Percentiles rank a stretch among this genome's conserved stretches.
These are phyloP conservation scores for Forbesichthys agassizii DNA, from an alignment of 2,113 vertebrate genomes.

Conservation along the genomic window DNA sequence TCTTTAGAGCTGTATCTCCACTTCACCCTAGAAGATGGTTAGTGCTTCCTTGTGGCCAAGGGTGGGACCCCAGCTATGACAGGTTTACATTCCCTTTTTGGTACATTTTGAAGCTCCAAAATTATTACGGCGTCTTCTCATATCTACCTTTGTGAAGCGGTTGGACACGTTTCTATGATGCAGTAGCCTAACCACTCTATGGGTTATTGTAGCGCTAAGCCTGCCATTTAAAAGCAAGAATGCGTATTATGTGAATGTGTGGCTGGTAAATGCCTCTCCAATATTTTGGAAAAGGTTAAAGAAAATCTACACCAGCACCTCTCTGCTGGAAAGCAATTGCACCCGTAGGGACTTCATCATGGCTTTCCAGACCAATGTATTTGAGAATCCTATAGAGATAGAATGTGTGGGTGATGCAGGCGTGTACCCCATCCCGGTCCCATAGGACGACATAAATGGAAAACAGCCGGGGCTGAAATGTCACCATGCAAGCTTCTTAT, in stretches of 20 bases:
- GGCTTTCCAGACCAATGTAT: conserved; percentile 27
- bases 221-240: not conserved
- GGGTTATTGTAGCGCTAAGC: not conserved
- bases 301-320: not conserved
- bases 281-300: not conserved
- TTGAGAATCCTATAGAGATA: conserved; percentile 18
- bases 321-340: conserved; percentile 6
- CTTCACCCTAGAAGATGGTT: too few relatives aligned
- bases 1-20: too few relatives aligned
- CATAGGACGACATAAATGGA: conserved; percentile 32
- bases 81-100: too few relatives aligned
- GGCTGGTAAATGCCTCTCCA: not conserved
- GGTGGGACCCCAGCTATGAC: too few relatives aligned
- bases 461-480: conserved; percentile 58
- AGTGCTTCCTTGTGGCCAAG: too few relatives aligned
- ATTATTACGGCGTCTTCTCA: too few relatives aligned
- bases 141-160: too few relatives aligned
- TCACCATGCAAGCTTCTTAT: conserved; percentile 33
- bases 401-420: not conserved
- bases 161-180: too few relatives aligned
- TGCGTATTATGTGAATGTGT: not conserved
- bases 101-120: too few relatives aligned
- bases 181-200: too few relatives aligned
- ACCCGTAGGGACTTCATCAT: not conserved
- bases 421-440: conserved; percentile 9